A percentile compares a stretch with the other conserved stretches of the same genome.
Conservation (phyloP, 2,888 invertebrate genomes). For the Catocala nupta region DNA sequence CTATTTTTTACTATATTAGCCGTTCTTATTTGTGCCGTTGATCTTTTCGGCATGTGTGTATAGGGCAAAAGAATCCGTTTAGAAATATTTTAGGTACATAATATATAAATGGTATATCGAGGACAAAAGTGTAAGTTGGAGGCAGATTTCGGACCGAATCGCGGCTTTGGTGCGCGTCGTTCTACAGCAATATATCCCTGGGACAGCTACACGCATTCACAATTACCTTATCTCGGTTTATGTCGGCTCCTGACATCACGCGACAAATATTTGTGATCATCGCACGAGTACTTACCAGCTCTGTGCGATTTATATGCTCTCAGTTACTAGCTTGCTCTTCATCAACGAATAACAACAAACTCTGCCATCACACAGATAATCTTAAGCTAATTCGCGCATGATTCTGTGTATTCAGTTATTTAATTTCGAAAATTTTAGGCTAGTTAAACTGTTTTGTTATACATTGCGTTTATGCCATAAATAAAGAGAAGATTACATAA, state of each 20-base stretch:
- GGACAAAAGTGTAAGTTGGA: conserved; percentile 14
- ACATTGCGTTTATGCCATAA: too few relatives aligned
- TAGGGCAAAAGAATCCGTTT: conserved; percentile 32
- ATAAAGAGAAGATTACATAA: too few relatives aligned
- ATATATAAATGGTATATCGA: conserved; percentile 19
- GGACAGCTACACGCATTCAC: conserved; percentile 83
- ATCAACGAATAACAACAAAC: too few relatives aligned
- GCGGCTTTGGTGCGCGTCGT: conserved; percentile 31
- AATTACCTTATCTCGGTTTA: conserved; percentile 81
- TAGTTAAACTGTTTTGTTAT: too few relatives aligned
- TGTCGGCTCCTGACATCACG: conserved; percentile 77
- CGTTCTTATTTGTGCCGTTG: conserved; percentile 50
- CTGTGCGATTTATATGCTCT: conserved; percentile 5
- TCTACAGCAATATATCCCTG: conserved; percentile 72
- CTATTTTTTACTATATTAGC: conserved; percentile 42
- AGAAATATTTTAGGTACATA: conserved; percentile 9
- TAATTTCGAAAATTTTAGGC: too few relatives aligned
- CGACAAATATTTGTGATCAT: conserved; percentile 78
- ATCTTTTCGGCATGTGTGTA: conserved; percentile 43
- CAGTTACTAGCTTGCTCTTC: background rate
- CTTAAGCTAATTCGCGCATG: too few relatives aligned
- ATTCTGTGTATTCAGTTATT: too few relatives aligned
- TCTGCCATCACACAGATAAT: too few relatives aligned
- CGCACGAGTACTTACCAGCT: conserved; percentile 18
- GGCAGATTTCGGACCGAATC: background rate